phyloP scores from a whole-genome alignment of 1,140 invertebrate species.

The Platorchestia sp. region DNA sequence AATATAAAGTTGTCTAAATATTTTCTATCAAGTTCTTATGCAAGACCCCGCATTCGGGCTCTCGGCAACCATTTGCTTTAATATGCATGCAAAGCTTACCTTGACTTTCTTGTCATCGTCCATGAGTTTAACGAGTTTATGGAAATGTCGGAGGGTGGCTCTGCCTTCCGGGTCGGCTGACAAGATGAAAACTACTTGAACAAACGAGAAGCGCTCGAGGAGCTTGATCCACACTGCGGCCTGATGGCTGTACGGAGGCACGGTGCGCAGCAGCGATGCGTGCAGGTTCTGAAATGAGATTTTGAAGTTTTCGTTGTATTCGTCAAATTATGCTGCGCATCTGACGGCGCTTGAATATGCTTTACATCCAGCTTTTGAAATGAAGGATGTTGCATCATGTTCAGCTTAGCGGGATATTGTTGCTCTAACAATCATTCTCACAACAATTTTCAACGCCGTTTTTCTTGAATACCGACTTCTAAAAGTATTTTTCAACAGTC shows the following conservation, averaged over 20 bases:
- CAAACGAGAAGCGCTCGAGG: constrained; percentile 91
- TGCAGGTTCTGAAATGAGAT: constrained; percentile 85
- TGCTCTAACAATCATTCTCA: too few relatives aligned
- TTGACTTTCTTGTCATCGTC: constrained; percentile 83
- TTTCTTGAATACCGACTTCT: too few relatives aligned
- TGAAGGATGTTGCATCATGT: too few relatives aligned
- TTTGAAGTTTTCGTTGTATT: neutral
- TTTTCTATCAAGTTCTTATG: neutral
- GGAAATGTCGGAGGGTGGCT: constrained; percentile 88
- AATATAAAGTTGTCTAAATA: too few relatives aligned
- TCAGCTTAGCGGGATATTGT: too few relatives aligned
- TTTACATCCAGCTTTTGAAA: too few relatives aligned
- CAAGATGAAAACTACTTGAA: constrained; percentile 96
- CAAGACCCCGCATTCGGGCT: neutral
- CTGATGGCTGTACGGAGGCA: constrained; percentile 97
- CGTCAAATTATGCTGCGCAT: neutral
- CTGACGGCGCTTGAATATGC: too few relatives aligned
- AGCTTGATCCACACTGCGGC: constrained; percentile 97
- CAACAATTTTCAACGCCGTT: too few relatives aligned
- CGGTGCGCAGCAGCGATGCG: constrained; percentile 94
- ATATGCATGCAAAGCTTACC: constrained; percentile 70
- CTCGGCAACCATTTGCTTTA: neutral
- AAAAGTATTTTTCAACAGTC: too few relatives aligned
- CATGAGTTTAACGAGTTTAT: constrained; percentile 80
- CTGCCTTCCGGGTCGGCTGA: constrained; percentile 95